Evolutionary conservation across 2,888 invertebrate genomes (phyloP), one percentile per base, ranked within the genome.

Genomic region (Eristalis arbustorum): DNA sequence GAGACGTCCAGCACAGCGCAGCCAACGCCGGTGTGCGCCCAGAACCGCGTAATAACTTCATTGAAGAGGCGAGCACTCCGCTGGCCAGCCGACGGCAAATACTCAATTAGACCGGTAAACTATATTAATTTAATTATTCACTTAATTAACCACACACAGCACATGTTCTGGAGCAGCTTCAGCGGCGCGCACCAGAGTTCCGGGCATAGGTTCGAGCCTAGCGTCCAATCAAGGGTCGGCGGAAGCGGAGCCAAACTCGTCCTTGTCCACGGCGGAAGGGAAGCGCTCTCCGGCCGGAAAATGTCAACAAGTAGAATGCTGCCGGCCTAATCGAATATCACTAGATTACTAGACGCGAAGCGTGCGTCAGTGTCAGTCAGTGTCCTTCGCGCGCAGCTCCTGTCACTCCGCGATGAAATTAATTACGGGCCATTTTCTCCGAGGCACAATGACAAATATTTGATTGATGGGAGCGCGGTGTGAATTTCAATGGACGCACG

Each of bases 381-480:
- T 72, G 49, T 71, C 37, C 34, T 31, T 13, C 59, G n/a, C 3
- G 49, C 22, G 13, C 37, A 6, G 10, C 31, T 37, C 42, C 42
- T 18, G 49, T n/a, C 49, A 18, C 14, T 42, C 23, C 73, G 37
- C 34, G 40, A 18, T 74, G 40, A 84, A 80, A 82, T 81, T 82
- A 81, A 83, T 87, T 75, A 79, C 71, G 42, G 67, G 74, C 74
- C 62, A 83, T 83, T 83, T 87, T 83, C 87, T 87, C 78, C 22
- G 22, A 77, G 76, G 73, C 76, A 71, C 76, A 77, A 87, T 87
- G 78, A 87, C 83, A 87, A 83, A 83, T 79, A 72, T 87, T 83
- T 87, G 87, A 87, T 87, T 83, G 83, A 87, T 87, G 79, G 87
- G 75, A 75, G 67, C 57, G 79, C 72, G 83, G 75, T 79, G 75